Conservation (phyloP, 2,113 vertebrate species). For the Astur gentilis region DNA sequence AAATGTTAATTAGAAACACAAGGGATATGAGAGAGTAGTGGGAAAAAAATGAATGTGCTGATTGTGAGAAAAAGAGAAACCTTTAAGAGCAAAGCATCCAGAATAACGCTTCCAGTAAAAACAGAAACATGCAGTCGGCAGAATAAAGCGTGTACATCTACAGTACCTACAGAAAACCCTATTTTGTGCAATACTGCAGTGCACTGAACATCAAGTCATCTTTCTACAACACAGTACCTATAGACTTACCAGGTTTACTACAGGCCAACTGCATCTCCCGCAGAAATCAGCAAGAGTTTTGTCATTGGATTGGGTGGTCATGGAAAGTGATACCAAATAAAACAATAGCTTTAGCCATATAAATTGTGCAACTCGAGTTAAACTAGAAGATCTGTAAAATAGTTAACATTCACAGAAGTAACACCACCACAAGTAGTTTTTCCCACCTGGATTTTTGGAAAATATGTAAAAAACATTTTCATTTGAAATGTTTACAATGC, state of each 20-base stretch:
- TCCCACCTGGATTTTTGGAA: not conserved
- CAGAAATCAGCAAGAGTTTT: not conserved
- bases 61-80: not conserved
- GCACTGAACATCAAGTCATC: not conserved
- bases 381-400: not conserved
- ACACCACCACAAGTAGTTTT: not conserved
- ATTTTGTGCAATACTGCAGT: too few species aligned
- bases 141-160: not conserved
- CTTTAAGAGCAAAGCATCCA: not conserved
- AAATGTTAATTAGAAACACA: slow-evolving; percentile 57
- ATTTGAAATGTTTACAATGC: not conserved
- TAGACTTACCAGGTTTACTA: too few species aligned
- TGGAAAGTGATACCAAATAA: rapidly evolving
- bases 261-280: not conserved
- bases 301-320: not conserved
- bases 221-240: not conserved
- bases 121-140: not conserved
- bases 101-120: not conserved
- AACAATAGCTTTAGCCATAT: not conserved
- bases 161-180: not conserved
- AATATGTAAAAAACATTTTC: not conserved
- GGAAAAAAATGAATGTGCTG: not conserved
- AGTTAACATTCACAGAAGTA: not conserved
- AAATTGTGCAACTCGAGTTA: not conserved
- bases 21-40: not conserved